A percentile compares a stretch with the other conserved stretches of the same genome.
Evolutionary conservation across 2,113 vertebrate species (phyloP).

Genomic region (Hyperoodon ampullatus): DNA sequence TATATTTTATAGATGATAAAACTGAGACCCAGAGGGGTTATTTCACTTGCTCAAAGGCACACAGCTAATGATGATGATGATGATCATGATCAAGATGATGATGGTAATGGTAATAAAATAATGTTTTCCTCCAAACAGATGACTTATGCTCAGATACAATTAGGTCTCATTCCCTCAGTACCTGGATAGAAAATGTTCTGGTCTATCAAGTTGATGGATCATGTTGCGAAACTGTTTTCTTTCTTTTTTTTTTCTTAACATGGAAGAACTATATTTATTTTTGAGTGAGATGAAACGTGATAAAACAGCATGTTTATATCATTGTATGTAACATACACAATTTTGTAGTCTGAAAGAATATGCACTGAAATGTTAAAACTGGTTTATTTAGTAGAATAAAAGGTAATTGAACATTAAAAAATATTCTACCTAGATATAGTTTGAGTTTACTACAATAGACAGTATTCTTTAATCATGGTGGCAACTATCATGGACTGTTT

Average conservation of each 20-base stretch:
- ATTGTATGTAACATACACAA: not conserved
- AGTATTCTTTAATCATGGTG: not conserved
- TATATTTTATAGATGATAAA: not conserved
- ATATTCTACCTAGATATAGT: not conserved
- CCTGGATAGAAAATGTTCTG: slow-evolving; percentile 4
- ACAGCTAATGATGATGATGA: not conserved
- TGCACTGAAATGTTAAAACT: not conserved
- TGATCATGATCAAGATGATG: too few species aligned
- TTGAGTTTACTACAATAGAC: not conserved
- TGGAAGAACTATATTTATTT: not conserved
- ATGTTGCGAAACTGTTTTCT: not conserved
- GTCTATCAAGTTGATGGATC: not conserved
- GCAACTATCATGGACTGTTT: not conserved
- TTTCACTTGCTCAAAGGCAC: not conserved
- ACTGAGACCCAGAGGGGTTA: not conserved
- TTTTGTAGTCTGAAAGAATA: not conserved
- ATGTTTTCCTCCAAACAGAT: not conserved
- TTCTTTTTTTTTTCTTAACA: not conserved
- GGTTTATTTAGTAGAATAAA: not conserved
- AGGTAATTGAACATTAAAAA: not conserved
- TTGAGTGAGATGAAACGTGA: not conserved
- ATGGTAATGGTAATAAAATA: not conserved
- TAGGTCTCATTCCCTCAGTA: not conserved
- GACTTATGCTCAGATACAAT: not conserved
- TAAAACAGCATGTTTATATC: not conserved